phyloP scores from a whole-genome alignment of 2,113 vertebrate genomes.

The Periophthalmodon schlosseri region DNA sequence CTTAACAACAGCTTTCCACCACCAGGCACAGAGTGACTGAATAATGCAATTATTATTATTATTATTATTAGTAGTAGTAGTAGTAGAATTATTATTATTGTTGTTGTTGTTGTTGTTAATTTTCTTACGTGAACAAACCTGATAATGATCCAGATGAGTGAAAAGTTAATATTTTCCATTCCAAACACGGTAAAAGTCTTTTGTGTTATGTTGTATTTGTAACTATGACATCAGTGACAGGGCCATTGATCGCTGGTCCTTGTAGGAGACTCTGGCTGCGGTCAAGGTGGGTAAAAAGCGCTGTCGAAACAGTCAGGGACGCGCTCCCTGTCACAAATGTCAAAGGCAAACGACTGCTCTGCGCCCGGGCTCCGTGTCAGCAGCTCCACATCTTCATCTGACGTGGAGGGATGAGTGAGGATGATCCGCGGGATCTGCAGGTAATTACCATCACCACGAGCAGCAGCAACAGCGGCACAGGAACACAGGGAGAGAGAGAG shows the following conservation, averaged over 20 bases:
- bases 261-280: not conserved
- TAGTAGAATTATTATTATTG: no score
- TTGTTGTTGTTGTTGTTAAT: not conserved
- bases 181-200: conserved; percentile 23
- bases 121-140: not conserved
- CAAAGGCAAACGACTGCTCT: conserved; percentile 51
- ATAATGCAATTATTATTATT: no score
- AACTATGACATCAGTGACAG: conserved; percentile 1
- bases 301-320: conserved; percentile 68
- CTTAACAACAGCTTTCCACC: no score
- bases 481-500: conserved; percentile 4
- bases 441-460: conserved; percentile 12
- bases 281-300: conserved; percentile 75
- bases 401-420: conserved; percentile 85
- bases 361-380: conserved; percentile 68
- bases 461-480: conserved; percentile 15
- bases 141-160: not conserved
- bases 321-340: conserved; percentile 30
- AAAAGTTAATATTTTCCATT: not conserved
- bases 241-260: not conserved
- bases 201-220: not conserved
- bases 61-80: no score
- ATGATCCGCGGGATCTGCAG: conserved; percentile 84
- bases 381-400: conserved; percentile 81
- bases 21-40: no score